Evolutionary conservation across 2,113 vertebrate genomes (phyloP), one percentile per base, ranked within the genome.

Genomic region (Alaudala cheleensis): DNA sequence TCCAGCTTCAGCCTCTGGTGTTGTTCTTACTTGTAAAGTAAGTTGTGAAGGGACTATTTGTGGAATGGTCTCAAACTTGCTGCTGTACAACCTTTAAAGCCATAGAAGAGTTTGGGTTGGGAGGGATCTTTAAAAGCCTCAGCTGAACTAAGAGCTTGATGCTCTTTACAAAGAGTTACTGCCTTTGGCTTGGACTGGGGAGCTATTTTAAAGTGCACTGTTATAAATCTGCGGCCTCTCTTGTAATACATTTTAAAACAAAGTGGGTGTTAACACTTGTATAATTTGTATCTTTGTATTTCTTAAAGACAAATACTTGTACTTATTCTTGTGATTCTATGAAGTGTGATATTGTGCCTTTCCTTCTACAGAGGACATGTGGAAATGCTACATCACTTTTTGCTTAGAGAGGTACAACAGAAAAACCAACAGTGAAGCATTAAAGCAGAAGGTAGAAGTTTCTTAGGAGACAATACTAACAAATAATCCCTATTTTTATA

Each of bases 321-420:
- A 17, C 21, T 70, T 76, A 69, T 12, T 86, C 14, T 69, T 78
- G 31, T 81, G 74, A 16, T 62, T 81, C 13, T 67, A 4, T 80
- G 1, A 86, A 79, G 53, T 86, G 33, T 91, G 33, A 74, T 56
- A 15, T 6, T 88, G 20, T 93, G 47, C 47, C 61, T 95, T 93
- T 96, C 66, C 81, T 88, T 58, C 89, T 96, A 4, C 86, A 99
- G 99, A 98, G 97, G 95, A 97, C 80, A 98, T 99, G 99, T 99
- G 99, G 99, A 98, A 98, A 24, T 98, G 97, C 95, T 99, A 99
- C n/a, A 92, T 98, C 56, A 96, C 86, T 16, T 99, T 99, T 97
- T 99, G 99, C 81, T 90, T 98, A 85, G 99, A 99, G 88, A 98
- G 99, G 76, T 98, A 96, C 57, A 98, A 98, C 84, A 99, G 99